A percentile compares a stretch with the other conserved stretches of the same genome.
phyloP scores from a whole-genome alignment of 2,888 invertebrate species.

The Lordiphosa fenestrarum region DNA sequence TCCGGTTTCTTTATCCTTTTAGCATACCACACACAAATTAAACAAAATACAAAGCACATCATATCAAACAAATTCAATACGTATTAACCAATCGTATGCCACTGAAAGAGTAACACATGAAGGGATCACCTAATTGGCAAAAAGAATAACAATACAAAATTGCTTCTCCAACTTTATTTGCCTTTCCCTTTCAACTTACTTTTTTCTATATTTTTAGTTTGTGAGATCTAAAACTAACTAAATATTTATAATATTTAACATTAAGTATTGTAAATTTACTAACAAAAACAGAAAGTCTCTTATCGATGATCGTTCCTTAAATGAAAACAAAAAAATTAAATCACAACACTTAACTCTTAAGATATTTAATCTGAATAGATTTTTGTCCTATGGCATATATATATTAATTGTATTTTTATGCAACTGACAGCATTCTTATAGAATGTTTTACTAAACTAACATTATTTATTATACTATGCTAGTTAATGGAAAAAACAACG shows the following conservation, averaged over 20 bases:
- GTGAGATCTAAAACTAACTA: slow-evolving; percentile 22
- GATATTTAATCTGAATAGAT: slow-evolving; percentile 35
- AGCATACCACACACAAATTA: slow-evolving; percentile 25
- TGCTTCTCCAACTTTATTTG: slow-evolving; percentile 17
- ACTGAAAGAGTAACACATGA: slow-evolving; percentile 20
- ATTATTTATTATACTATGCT: slow-evolving; percentile 58
- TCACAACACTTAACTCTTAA: slow-evolving; percentile 19
- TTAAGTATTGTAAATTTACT: slow-evolving; percentile 71
- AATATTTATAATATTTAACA: slow-evolving; percentile 36
- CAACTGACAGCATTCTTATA: slow-evolving; percentile 60
- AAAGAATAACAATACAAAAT: background rate
- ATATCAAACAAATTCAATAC: slow-evolving; percentile 43
- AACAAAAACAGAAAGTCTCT: slow-evolving; percentile 68
- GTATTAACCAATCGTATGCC: slow-evolving; percentile 15
- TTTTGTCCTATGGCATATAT: slow-evolving; percentile 23
- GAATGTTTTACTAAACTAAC: slow-evolving; percentile 61
- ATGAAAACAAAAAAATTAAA: slow-evolving; percentile 35
- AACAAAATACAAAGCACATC: slow-evolving; percentile 49
- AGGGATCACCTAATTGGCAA: background rate
- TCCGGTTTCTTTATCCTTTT: background rate
- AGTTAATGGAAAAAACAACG: slow-evolving; percentile 47
- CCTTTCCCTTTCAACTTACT: slow-evolving; percentile 17
- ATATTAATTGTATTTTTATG: slow-evolving; percentile 59
- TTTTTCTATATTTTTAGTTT: background rate
- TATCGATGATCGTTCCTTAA: slow-evolving; percentile 75